Evolutionary conservation across 2,797 vertebrate species (phyloP).

Genomic region (Choloepus didactylus): DNA sequence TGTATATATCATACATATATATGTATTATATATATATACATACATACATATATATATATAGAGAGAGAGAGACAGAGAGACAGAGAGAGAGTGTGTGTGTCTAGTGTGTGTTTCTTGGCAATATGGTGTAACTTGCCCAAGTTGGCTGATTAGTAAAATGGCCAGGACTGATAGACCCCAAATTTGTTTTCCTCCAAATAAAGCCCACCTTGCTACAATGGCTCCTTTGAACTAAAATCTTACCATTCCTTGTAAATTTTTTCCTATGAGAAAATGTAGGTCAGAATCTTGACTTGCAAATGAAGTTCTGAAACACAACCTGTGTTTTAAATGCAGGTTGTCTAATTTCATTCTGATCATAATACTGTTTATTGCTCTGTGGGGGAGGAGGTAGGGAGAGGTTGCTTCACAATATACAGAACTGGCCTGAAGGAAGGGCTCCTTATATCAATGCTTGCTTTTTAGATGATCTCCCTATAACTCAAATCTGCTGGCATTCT

Average conservation of each 20-base stretch:
- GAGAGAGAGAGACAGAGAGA: too few relatives aligned
- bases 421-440: background rate
- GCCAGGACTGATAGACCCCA: background rate
- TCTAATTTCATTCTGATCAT: background rate
- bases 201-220: background rate
- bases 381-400: background rate
- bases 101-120: background rate
- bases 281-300: conserved; percentile 54
- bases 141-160: background rate
- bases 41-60: too few relatives aligned
- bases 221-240: background rate
- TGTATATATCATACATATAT: too few relatives aligned
- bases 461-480: conserved; percentile 32
- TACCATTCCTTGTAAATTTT: background rate
- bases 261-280: background rate
- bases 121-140: background rate
- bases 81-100: too few relatives aligned
- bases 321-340: background rate
- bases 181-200: background rate
- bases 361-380: background rate
- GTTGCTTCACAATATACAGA: background rate
- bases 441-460: conserved; percentile 23
- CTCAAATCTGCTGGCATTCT: conserved; percentile 36
- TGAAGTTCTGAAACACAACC: background rate
- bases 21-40: too few relatives aligned